Conservation (phyloP, 2,797 vertebrate species). For the Tragopan temminckii region DNA sequence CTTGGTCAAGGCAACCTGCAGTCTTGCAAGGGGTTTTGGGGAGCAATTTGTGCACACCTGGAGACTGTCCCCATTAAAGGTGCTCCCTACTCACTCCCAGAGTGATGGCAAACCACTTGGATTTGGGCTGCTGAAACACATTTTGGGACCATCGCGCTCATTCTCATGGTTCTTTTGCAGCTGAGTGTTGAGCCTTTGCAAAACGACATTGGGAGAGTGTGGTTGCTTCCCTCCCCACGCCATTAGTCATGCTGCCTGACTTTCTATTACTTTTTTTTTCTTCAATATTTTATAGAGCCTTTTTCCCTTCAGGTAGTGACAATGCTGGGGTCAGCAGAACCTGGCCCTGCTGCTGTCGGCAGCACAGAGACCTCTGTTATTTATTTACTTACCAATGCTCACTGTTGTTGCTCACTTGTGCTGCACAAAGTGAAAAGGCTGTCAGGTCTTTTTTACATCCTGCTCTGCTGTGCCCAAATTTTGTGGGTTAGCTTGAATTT, state of each 20-base stretch:
- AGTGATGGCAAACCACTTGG: neutral
- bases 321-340: neutral
- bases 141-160: accelerated
- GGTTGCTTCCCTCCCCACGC: neutral
- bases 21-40: neutral
- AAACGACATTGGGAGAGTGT: accelerated
- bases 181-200: neutral
- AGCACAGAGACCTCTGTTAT: neutral
- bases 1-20: neutral
- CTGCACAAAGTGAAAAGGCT: neutral
- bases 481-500: neutral
- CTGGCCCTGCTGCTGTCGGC: accelerated
- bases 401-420: neutral
- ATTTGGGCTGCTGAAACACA: neutral
- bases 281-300: neutral
- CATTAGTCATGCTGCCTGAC: neutral
- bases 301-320: neutral
- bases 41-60: neutral
- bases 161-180: accelerated
- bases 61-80: accelerated
- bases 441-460: neutral
- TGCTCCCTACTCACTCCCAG: neutral
- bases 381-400: neutral
- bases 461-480: accelerated
- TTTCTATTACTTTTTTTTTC: neutral